Conservation (phyloP, 2,888 invertebrate genomes). For the Spodoptera littoralis region DNA sequence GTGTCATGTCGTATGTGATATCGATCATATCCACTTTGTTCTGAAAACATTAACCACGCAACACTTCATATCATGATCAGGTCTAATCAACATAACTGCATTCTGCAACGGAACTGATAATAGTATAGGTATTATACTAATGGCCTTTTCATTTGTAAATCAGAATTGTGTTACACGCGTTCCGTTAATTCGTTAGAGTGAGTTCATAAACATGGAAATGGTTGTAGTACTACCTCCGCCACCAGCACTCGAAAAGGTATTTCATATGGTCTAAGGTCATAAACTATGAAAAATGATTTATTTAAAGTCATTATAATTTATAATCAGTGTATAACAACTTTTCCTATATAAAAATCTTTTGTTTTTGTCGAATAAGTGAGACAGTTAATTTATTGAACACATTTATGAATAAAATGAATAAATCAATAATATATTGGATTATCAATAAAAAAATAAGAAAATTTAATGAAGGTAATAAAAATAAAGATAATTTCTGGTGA, state of each 20-base stretch:
- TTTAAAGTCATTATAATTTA: too few species aligned
- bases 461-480: too few species aligned
- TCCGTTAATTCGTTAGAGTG: constrained; percentile 29
- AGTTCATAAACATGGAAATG: constrained; percentile 20
- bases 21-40: constrained; percentile 40
- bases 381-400: too few species aligned
- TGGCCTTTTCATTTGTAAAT: constrained; percentile 32
- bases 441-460: too few species aligned
- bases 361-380: too few species aligned
- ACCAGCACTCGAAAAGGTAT: constrained; percentile 10
- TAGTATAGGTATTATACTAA: constrained; percentile 29
- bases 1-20: constrained; percentile 49
- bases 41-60: constrained; percentile 41
- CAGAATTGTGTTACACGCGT: constrained; percentile 11
- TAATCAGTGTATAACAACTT: too few species aligned
- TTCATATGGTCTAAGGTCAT: too few species aligned
- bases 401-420: too few species aligned
- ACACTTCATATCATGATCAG: constrained; percentile 44
- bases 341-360: too few species aligned
- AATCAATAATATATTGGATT: too few species aligned
- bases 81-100: constrained; percentile 40
- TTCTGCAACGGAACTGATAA: constrained; percentile 30
- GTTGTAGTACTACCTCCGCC: not conserved
- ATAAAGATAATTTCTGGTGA: too few species aligned
- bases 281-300: too few species aligned